Evolutionary conservation across 2,113 vertebrate genomes (phyloP).

Genomic region (Sprattus sprattus): DNA sequence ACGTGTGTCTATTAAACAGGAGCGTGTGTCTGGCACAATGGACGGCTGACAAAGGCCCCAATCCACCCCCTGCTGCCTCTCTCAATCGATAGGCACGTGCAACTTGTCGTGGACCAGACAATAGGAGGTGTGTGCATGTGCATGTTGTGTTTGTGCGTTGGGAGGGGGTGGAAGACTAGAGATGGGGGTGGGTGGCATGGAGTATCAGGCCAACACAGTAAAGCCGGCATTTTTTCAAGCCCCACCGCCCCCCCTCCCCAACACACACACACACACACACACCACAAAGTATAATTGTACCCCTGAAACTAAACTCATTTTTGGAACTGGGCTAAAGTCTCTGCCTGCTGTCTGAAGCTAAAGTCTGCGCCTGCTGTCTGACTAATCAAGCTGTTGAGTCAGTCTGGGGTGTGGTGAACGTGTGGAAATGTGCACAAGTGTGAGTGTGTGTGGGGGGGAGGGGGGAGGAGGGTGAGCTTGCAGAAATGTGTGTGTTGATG

Average conservation of each 20-base stretch:
- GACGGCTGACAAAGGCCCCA: constrained; percentile 63
- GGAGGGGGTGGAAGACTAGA: background rate
- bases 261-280: background rate
- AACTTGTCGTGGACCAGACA: constrained; percentile 68
- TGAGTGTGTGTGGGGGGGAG: background rate
- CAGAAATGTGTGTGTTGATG: background rate
- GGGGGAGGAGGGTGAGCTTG: background rate
- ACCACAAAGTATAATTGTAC: background rate
- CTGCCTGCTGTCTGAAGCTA: background rate
- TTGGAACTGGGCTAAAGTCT: background rate
- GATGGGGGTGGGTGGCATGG: constrained; percentile 1
- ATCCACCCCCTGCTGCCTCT: constrained; percentile 60
- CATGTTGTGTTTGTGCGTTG: background rate
- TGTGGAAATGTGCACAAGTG: constrained; percentile 6
- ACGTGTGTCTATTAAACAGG: constrained; percentile 72
- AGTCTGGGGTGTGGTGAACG: background rate
- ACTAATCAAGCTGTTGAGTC: constrained; percentile 11
- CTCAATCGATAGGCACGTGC: constrained; percentile 72
- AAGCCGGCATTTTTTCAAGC: background rate
- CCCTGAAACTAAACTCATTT: background rate
- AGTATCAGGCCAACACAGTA: background rate
- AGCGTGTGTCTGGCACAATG: constrained; percentile 76
- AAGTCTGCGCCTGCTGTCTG: background rate
- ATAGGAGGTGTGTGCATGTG: constrained; percentile 42
- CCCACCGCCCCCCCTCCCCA: background rate